A percentile compares a stretch with the other conserved stretches of the same genome.
phyloP scores from a whole-genome alignment of 2,797 vertebrate species.

The Coracias cyanogaster region DNA sequence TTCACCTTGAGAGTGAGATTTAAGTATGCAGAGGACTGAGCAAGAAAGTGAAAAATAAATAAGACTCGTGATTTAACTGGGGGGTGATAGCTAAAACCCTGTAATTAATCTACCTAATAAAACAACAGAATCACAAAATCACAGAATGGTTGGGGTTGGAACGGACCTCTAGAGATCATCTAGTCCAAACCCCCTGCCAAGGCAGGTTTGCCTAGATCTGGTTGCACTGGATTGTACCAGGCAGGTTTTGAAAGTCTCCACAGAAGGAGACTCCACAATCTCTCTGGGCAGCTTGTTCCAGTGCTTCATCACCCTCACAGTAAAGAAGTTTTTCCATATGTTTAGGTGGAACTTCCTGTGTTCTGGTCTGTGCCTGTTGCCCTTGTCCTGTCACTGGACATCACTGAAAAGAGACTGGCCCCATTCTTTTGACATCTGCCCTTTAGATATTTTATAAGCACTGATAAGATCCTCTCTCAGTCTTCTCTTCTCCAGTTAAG shows the following conservation, averaged over 20 bases:
- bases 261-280: neutral
- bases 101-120: slow-evolving; percentile 11
- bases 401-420: neutral
- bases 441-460: neutral
- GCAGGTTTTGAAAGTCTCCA: neutral
- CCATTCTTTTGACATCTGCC: neutral
- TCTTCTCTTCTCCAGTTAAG: neutral
- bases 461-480: neutral
- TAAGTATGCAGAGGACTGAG: neutral
- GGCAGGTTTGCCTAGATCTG: neutral
- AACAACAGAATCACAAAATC: neutral
- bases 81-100: neutral
- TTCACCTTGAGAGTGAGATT: neutral
- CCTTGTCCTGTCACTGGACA: neutral
- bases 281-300: neutral
- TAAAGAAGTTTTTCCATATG: neutral
- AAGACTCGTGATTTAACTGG: neutral
- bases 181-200: neutral
- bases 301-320: neutral
- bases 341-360: neutral
- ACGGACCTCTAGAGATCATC: neutral
- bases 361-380: neutral
- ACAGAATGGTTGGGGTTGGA: neutral
- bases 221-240: neutral
- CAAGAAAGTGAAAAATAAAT: neutral